phyloP scores from a whole-genome alignment of 2,888 invertebrate genomes.

The Choreutis nemorana region DNA sequence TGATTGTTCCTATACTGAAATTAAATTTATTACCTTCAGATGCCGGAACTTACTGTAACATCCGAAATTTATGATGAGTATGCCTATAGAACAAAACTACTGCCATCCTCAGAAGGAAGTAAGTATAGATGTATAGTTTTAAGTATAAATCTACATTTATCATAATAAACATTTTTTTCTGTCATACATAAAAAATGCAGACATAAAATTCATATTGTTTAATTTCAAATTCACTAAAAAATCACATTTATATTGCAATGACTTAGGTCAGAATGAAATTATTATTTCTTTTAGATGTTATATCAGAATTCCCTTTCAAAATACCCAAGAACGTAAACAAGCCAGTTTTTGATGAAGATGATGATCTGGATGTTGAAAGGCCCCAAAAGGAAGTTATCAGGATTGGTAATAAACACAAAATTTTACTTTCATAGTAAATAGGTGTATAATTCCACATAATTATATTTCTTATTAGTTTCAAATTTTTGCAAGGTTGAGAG shows the following conservation, averaged over 20 bases:
- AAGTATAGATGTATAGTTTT: no score
- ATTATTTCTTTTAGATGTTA: conserved; percentile 64
- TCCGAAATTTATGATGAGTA: conserved; percentile 80
- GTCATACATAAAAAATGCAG: not conserved
- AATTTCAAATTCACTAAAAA: not conserved
- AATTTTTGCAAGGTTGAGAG: no score
- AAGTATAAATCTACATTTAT: not conserved
- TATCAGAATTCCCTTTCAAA: conserved; percentile 75
- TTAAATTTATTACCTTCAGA: conserved; percentile 27
- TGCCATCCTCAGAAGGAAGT: conserved; percentile 56
- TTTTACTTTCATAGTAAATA: no score
- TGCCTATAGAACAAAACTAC: conserved; percentile 62
- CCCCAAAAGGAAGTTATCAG: conserved; percentile 56
- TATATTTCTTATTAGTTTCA: not conserved
- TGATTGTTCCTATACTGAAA: no score
- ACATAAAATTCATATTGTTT: not conserved
- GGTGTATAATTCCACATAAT: not conserved
- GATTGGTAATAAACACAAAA: no score
- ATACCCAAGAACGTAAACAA: conserved; percentile 41
- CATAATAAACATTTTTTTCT: not conserved
- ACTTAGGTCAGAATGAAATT: no score
- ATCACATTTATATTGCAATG: not conserved
- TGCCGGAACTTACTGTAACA: conserved; percentile 69
- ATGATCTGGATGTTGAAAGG: conserved; percentile 72
- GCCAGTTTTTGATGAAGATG: conserved; percentile 69